Base-by-base conservation (phyloP, 2,888 invertebrate species). In the Salpingus planirostris region DNA sequence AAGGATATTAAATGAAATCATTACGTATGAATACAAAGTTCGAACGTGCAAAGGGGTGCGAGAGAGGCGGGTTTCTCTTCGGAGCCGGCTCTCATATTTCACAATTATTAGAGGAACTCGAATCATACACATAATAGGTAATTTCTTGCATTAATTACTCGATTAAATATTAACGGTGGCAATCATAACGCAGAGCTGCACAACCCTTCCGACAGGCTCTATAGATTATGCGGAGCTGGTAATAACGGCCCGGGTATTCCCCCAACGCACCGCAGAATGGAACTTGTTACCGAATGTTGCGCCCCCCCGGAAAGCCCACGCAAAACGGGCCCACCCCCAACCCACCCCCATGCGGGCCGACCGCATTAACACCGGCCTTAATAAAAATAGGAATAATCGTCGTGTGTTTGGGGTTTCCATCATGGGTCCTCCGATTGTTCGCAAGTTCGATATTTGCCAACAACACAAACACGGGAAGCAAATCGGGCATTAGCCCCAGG, bases 71-170 rank as follows among this genome's bases (percentile, higher is more conserved):
- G 35, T 38, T 38, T 38, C 35, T 35, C 38, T 29, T 26, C 37
- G 31, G 40, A 48, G 44, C 50, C 40, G 47, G 46, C 44, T 52
- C 57, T 60, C 60, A 60, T 64, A 64, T 63, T 64, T 64, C 63
- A 64, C 63, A 63, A 64, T 65, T 62, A 65, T 62, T 60, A 59
- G 58, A 58, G 62, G 59, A 57, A 59, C 60, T 62, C 62, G 62
- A 65, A 65, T 65, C 64, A 64, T 64, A 64, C 62, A 60, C 62
- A 66, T 66, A 66, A 66, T 65, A 65, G 66, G 65, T 65, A 66
- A 66, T 66, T 66, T 66, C 66, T 66, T 66, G 66, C 65, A 66
- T 65, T 66, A 66, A 66, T 66, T 66, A 66, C 63, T 63, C 60
- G 62, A 61, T 66, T 64, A 66, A 66, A 62, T 64, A 66, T 66